Conservation (phyloP, 2,113 vertebrate species). For the Platanista minor region DNA sequence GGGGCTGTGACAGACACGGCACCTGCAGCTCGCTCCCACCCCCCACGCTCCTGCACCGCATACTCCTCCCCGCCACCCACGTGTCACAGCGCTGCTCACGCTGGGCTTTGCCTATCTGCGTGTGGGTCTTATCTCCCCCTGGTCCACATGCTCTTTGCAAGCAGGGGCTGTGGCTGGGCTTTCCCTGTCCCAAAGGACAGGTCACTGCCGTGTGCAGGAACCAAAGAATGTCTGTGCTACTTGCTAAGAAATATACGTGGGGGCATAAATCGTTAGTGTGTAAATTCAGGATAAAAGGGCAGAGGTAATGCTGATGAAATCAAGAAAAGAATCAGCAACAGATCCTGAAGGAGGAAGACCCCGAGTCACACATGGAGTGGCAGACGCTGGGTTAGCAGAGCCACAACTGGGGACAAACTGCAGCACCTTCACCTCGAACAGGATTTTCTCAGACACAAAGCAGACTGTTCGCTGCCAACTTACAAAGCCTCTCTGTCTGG, state of each 20-base stretch:
- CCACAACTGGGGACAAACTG: too few species aligned
- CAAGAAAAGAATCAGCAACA: neutral
- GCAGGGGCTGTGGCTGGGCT: neutral
- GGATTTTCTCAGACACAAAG: neutral
- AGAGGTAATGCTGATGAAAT: neutral
- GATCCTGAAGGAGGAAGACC: neutral
- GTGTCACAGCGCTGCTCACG: neutral
- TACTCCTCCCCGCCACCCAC: fast-evolving
- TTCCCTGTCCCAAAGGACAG: neutral
- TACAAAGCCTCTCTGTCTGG: neutral
- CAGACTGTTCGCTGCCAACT: neutral
- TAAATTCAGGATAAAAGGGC: neutral
- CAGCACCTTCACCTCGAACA: neutral
- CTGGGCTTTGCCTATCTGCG: neutral
- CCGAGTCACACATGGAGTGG: fast-evolving
- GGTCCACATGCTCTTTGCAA: neutral
- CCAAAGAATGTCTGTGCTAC: neutral
- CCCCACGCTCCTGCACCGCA: fast-evolving
- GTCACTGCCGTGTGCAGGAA: neutral
- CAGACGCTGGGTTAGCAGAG: too few species aligned
- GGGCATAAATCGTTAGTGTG: neutral
- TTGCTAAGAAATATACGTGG: neutral
- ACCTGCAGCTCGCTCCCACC: fast-evolving
- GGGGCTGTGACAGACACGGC: fast-evolving
- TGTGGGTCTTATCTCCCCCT: neutral